Evolutionary conservation across 2,888 invertebrate species (phyloP).

Genomic region (Stenotaenia linearis): DNA sequence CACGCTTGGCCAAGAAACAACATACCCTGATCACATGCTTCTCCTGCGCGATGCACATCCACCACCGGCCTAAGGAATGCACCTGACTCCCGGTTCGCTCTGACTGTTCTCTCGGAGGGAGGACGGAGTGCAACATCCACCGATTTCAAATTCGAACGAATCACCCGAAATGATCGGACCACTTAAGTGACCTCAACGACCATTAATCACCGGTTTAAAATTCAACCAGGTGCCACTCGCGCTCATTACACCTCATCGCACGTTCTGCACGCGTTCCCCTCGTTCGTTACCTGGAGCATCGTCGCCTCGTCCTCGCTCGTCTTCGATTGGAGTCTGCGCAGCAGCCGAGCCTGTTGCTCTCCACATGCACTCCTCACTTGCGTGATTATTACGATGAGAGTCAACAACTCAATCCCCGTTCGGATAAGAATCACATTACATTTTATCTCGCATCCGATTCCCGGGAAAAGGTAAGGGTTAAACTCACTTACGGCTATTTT

Average conservation of each 20-base stretch:
- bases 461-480: not conserved
- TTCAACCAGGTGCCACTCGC: slow-evolving; percentile 5
- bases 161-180: not conserved
- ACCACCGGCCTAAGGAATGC: slow-evolving; percentile 12
- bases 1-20: slow-evolving; percentile 16
- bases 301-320: slow-evolving; percentile 15
- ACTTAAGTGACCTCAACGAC: not conserved
- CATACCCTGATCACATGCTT: slow-evolving; percentile 3
- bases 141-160: not conserved
- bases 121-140: not conserved
- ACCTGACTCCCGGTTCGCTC: slow-evolving; percentile 22
- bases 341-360: slow-evolving; percentile 26
- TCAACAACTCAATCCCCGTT: slow-evolving; percentile 11
- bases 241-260: slow-evolving; percentile 2
- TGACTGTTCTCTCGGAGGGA: not conserved
- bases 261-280: slow-evolving; percentile 21
- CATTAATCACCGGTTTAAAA: not conserved
- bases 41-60: slow-evolving; percentile 2
- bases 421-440: not conserved
- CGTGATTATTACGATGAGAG: slow-evolving; percentile 23
- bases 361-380: slow-evolving; percentile 22
- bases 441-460: not conserved
- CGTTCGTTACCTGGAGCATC: slow-evolving; percentile 22
- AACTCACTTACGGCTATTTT: not conserved
- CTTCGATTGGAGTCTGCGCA: slow-evolving; percentile 26